These are phyloP conservation scores for Neotragus moschatus DNA, from an alignment of 2,113 vertebrate genomes.

Conservation along the genomic window DNA sequence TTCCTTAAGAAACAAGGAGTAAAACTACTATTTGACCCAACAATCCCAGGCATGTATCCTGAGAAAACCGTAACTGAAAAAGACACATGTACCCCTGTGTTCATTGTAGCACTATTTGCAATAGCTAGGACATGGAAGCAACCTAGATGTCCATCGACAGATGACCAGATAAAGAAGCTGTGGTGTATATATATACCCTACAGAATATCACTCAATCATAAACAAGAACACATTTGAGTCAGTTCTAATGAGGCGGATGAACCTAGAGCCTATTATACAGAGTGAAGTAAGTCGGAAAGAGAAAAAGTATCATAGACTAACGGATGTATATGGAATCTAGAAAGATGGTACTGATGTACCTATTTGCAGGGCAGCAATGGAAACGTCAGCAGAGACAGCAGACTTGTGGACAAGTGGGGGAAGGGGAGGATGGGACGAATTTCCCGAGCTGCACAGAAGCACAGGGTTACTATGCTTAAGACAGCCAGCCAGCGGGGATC, in stretches of 20 bases:
- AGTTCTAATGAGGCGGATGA: not conserved
- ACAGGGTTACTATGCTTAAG: not conserved
- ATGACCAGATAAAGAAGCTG: not conserved
- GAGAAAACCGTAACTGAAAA: not conserved
- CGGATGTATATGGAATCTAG: not conserved
- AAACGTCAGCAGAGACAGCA: not conserved
- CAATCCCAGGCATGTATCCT: not conserved
- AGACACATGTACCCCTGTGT: not conserved
- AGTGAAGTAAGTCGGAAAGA: not conserved
- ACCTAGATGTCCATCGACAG: not conserved
- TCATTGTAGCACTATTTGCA: not conserved
- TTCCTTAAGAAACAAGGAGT: not conserved
- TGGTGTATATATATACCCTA: not conserved
- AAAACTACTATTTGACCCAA: not conserved
- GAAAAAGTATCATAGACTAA: not conserved
- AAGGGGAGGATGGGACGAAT: not conserved
- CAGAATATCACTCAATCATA: not conserved
- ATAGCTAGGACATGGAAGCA: not conserved
- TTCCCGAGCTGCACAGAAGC: not conserved
- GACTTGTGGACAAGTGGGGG: not conserved
- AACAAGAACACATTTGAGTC: not conserved
- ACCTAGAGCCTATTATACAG: not conserved
- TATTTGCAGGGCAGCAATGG: not conserved
- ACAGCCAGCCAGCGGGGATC: not conserved
- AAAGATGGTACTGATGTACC: not conserved